Conservation (phyloP, 2,888 invertebrate species). For the Margaritifera margaritifera region DNA sequence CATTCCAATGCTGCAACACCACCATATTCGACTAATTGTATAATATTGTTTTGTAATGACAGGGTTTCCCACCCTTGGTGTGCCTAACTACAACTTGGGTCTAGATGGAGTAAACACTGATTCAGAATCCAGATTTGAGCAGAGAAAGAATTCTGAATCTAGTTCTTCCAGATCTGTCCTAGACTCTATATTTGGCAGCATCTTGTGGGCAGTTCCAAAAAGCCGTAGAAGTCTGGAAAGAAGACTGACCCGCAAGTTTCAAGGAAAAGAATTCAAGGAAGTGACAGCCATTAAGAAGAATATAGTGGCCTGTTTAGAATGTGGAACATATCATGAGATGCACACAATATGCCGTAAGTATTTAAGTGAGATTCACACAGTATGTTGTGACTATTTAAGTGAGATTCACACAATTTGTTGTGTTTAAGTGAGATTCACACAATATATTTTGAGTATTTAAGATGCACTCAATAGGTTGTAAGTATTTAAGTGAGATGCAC, state of each 20-base stretch:
- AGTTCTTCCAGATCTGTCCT: slow-evolving; percentile 16
- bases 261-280: slow-evolving; percentile 82
- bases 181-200: slow-evolving; percentile 74
- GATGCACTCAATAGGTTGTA: too few relatives aligned
- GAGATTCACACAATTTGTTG: too few relatives aligned
- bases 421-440: too few relatives aligned
- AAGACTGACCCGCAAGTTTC: slow-evolving; percentile 83
- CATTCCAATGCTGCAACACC: too few relatives aligned
- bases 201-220: slow-evolving; percentile 86
- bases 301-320: slow-evolving; percentile 84
- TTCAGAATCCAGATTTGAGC: slow-evolving; percentile 3
- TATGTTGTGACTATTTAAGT: neutral
- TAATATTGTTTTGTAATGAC: too few relatives aligned
- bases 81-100: too few relatives aligned
- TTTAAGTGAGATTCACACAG: neutral
- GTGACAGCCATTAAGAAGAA: slow-evolving; percentile 82
- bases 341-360: slow-evolving; percentile 84
- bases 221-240: slow-evolving; percentile 84
- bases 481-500: too few relatives aligned
- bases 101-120: neutral
- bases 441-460: too few relatives aligned
- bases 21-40: too few relatives aligned
- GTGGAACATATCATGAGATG: slow-evolving; percentile 88
- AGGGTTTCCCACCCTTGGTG: neutral
- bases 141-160: neutral